Evolutionary conservation across 92 coral and sea anemone genomes (phyloP).

Genomic region (Muricea muricata): DNA sequence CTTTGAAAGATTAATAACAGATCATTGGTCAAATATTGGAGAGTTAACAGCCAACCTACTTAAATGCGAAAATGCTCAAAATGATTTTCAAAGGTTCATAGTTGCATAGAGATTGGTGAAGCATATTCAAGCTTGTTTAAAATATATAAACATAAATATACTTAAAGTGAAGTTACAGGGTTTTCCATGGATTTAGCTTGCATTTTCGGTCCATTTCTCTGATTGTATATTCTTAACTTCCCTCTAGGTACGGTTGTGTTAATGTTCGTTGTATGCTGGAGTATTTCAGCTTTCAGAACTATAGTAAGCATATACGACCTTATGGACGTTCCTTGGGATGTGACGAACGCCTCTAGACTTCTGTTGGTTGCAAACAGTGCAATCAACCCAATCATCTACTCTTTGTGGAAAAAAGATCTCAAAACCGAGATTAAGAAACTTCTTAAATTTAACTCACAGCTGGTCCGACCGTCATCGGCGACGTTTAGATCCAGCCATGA

Average conservation of each 20-base stretch:
- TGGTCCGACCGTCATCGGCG: conserved; percentile 11
- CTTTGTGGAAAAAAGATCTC: conserved; percentile 80
- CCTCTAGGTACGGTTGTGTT: conserved; percentile 39
- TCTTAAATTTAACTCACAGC: neutral
- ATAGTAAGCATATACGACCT: conserved; percentile 55
- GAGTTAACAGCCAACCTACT: too few species aligned
- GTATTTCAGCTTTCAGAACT: conserved; percentile 79
- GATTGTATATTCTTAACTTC: too few species aligned
- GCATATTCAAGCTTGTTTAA: too few species aligned
- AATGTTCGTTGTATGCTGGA: conserved; percentile 80
- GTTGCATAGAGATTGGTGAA: too few species aligned
- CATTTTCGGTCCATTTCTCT: too few species aligned
- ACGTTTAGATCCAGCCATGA: conserved; percentile 11
- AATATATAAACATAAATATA: too few species aligned
- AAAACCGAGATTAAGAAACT: conserved; percentile 66
- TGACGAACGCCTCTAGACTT: conserved; percentile 72
- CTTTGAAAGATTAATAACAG: too few species aligned
- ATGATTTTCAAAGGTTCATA: too few species aligned
- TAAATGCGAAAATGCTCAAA: too few species aligned
- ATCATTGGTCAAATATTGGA: too few species aligned
- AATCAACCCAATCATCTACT: conserved; percentile 76
- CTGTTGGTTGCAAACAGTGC: conserved; percentile 74
- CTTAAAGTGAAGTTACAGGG: too few species aligned
- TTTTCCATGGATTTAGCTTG: too few species aligned
- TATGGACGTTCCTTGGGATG: conserved; percentile 48